Evolutionary conservation across 53 echinoderm and acorn worm genomes (phyloP).

Genomic region (Apostichopus leukothele): DNA sequence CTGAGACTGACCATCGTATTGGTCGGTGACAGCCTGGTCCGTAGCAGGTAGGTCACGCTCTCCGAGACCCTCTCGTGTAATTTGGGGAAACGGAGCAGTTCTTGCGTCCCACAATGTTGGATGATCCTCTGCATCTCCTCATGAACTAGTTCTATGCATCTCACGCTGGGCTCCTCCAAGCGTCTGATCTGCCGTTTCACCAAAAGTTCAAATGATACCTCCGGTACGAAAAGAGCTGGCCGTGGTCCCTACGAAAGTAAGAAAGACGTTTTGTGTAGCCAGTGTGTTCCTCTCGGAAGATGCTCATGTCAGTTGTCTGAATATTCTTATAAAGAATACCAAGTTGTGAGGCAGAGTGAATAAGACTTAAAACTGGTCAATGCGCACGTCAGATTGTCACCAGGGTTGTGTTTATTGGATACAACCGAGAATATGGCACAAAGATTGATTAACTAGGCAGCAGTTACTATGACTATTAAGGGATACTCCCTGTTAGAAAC

Average conservation of each 20-base stretch:
- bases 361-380: too few species aligned
- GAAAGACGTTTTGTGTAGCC: background rate
- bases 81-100: conserved; percentile 89
- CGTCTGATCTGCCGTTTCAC: conserved; percentile 94
- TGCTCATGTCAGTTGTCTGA: too few species aligned
- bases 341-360: too few species aligned
- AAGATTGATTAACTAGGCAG: too few species aligned
- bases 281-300: too few species aligned
- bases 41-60: conserved; percentile 81
- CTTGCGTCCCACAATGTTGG: conserved; percentile 95
- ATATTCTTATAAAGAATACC: too few species aligned
- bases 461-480: too few species aligned
- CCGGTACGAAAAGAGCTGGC: conserved; percentile 96
- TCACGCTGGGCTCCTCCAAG: conserved; percentile 91
- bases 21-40: conserved; percentile 79
- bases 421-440: too few species aligned
- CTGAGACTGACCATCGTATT: conserved; percentile 82
- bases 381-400: too few species aligned
- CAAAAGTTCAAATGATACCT: conserved; percentile 96
- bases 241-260: conserved; percentile 76
- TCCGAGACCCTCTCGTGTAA: conserved; percentile 89
- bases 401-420: too few species aligned
- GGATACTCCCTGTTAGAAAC: too few species aligned
- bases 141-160: conserved; percentile 96
- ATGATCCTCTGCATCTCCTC: conserved; percentile 99